Evolutionary conservation across 2,888 invertebrate genomes (phyloP).

Genomic region (Beris morrisii): DNA sequence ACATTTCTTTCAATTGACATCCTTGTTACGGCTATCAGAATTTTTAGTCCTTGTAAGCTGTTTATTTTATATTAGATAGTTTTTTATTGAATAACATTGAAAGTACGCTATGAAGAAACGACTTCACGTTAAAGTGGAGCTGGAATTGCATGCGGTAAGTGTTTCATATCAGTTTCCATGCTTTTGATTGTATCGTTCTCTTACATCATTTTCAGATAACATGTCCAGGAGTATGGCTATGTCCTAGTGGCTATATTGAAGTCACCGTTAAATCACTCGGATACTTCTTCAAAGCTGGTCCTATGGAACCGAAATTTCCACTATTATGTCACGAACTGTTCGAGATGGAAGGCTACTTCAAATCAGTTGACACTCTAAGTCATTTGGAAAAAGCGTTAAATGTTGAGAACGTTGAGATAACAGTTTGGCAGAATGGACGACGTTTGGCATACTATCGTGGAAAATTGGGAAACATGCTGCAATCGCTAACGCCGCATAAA

Average conservation of each 20-base stretch:
- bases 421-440: slow-evolving; percentile 54
- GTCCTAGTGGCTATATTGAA: slow-evolving; percentile 52
- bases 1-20: background rate
- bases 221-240: slow-evolving; percentile 55
- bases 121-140: slow-evolving; percentile 48
- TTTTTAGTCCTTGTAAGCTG: too few relatives aligned
- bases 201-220: slow-evolving; percentile 46
- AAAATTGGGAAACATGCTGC: slow-evolving; percentile 49
- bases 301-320: slow-evolving; percentile 53
- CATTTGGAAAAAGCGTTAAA: slow-evolving; percentile 47
- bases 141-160: slow-evolving; percentile 53
- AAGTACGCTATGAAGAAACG: slow-evolving; percentile 41
- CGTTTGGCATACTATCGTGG: slow-evolving; percentile 52
- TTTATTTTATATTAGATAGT: too few relatives aligned
- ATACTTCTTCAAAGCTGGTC: slow-evolving; percentile 52
- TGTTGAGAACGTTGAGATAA: slow-evolving; percentile 50
- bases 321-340: slow-evolving; percentile 52
- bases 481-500: slow-evolving; percentile 43
- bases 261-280: slow-evolving; percentile 52
- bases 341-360: slow-evolving; percentile 53
- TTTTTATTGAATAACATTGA: too few relatives aligned
- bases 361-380: slow-evolving; percentile 44
- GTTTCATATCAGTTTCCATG: background rate
- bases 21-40: background rate
- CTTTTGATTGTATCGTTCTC: background rate